Conservation (phyloP, 2,888 invertebrate genomes). For the Euplexia lucipara region DNA sequence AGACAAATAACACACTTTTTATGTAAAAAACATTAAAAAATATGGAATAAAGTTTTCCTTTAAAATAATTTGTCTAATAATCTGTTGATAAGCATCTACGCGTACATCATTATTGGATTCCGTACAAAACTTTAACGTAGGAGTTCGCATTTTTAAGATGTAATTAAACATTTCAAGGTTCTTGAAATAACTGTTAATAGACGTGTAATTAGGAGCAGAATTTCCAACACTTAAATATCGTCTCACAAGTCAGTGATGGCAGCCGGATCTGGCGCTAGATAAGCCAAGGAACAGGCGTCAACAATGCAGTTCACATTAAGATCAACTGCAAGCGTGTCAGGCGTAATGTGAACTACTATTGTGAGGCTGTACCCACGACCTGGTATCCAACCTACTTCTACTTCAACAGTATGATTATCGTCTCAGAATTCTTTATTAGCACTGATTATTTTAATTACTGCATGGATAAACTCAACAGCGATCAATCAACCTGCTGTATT, state of each 20-base stretch:
- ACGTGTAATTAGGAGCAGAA: conserved; percentile 24
- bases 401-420: conserved; percentile 22
- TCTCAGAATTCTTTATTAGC: conserved; percentile 15
- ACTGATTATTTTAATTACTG: conserved; percentile 15
- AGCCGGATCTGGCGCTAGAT: conserved; percentile 48
- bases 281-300: conserved; percentile 40
- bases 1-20: no score
- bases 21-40: no score
- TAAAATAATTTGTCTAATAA: no score
- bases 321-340: conserved; percentile 15
- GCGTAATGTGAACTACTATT: conserved; percentile 35
- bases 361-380: conserved; percentile 45
- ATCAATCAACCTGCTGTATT: neutral
- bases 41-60: no score
- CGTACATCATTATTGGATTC: neutral
- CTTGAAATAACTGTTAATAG: neutral
- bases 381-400: conserved; percentile 39
- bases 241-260: conserved; percentile 23
- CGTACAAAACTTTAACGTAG: neutral
- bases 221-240: conserved; percentile 39
- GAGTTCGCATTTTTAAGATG: neutral
- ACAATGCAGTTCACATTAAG: conserved; percentile 53
- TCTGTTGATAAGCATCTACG: neutral
- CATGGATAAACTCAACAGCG: neutral
- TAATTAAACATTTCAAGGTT: neutral